These are phyloP conservation scores for Acleris laterana DNA, from an alignment of 2,888 invertebrate species.

Conservation along the genomic window DNA sequence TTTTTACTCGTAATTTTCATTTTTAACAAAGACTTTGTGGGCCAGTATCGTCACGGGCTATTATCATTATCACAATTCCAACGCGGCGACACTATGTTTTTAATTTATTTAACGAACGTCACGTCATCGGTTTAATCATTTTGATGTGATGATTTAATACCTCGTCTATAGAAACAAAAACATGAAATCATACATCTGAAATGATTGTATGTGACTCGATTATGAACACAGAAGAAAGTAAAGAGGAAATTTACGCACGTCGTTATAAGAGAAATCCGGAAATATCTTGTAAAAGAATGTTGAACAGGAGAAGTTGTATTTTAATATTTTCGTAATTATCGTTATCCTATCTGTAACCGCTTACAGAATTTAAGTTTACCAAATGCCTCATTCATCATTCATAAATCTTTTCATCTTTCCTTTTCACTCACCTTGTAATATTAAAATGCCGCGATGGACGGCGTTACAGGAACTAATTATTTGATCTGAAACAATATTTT, in stretches of 20 bases:
- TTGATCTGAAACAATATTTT: constrained; percentile 64
- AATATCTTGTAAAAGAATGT: too few relatives aligned
- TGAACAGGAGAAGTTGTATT: too few relatives aligned
- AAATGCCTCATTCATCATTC: background rate
- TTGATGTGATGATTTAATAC: background rate
- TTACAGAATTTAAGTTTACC: background rate
- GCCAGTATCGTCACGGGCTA: too few relatives aligned
- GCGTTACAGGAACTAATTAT: constrained; percentile 74
- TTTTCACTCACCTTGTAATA: constrained; percentile 63
- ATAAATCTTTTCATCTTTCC: too few relatives aligned
- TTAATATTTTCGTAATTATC: too few relatives aligned
- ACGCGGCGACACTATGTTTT: background rate
- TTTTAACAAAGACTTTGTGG: too few relatives aligned
- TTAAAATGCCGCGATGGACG: constrained; percentile 71
- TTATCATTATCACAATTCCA: background rate
- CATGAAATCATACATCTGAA: background rate
- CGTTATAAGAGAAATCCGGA: background rate
- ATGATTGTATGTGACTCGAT: background rate
- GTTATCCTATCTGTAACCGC: too few relatives aligned
- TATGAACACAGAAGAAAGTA: background rate
- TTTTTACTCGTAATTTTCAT: too few relatives aligned
- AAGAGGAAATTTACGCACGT: background rate
- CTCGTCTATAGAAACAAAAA: too few relatives aligned
- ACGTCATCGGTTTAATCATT: background rate
- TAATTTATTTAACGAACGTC: constrained; percentile 4